A percentile compares a stretch with the other conserved stretches of the same genome.
These are phyloP conservation scores for Stictocephala bisonia DNA, from an alignment of 2,888 invertebrate species.

Conservation along the genomic window DNA sequence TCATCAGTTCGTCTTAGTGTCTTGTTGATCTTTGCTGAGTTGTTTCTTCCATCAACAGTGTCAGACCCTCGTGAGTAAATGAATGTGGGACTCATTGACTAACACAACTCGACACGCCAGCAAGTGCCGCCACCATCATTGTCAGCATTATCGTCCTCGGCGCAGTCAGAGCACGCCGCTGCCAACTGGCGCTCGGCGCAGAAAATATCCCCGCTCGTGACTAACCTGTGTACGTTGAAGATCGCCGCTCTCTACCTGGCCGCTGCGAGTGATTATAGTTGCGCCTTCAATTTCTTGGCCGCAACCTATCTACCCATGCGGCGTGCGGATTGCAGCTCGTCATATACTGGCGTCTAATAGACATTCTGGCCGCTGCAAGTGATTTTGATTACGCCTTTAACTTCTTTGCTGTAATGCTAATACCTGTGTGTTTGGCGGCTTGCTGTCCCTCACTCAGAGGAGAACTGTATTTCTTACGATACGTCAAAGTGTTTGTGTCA, in stretches of 20 bases:
- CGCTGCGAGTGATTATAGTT: constrained; percentile 3
- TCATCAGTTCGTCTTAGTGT: no score
- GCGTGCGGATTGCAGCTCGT: neutral
- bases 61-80: constrained; percentile 7
- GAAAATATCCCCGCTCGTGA: neutral
- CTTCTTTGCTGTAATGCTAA: no score
- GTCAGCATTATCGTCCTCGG: neutral
- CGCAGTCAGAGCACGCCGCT: constrained; percentile 10
- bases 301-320: neutral
- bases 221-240: neutral
- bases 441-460: neutral
- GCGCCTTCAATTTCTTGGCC: neutral
- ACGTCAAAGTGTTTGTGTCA: neutral
- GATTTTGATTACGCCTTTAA: neutral
- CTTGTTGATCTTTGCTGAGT: neutral
- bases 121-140: neutral
- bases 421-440: neutral
- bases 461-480: neutral
- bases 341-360: neutral
- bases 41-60: constrained; percentile 2
- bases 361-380: neutral
- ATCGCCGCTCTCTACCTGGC: neutral
- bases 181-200: constrained; percentile 7
- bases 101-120: neutral
- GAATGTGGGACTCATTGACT: constrained; percentile 5